Evolutionary conservation across 2,797 vertebrate species (phyloP), one percentile per base, ranked within the genome.

Genomic region (Prunella strophiata): DNA sequence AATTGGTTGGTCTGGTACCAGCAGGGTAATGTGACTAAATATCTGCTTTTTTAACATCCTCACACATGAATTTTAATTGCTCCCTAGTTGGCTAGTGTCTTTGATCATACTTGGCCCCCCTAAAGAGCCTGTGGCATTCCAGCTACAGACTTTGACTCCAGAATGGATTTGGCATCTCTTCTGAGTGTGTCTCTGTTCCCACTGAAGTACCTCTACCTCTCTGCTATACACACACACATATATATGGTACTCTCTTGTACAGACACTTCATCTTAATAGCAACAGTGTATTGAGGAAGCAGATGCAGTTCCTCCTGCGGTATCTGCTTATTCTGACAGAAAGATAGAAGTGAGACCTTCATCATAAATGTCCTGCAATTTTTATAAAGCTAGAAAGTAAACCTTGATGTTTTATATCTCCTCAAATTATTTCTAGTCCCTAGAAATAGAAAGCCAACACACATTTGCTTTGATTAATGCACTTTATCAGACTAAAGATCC

Each of bases 351-450:
- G 16, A 91, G 45, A 77, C 6, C 32, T 89, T 84, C 58, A 30
- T 82, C 32, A 42, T 66, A 76, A 91, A 85, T n/a, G 11, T 70
- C 32, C 21, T 42, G 14, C 58, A 45, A 57, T 71, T 89, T 89
- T 85, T 57, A 67, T 58, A 85, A 88, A 88, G 55, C 67, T 58
- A 79, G 55, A 83, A 89, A 89, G 21, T 81, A 86, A 89, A 89
- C 34, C 57, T 84, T 75, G 68, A 84, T 77, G n/a, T 51, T 93
- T 91, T 87, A 78, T 75, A 95, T 87, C 36, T 22, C 26, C 13
- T 81, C 54, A 78, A 59, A 81, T 92, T 67, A 81, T 89, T 94
- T 92, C 48, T 72, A 45, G 42, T 62, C 7, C 20, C 30, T 88
- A 15, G 34, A 34, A 34, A 34, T 34, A 34, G 34, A 34, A 34